Percentiles rank a stretch among this genome's conserved stretches.
phyloP scores from a whole-genome alignment of 1,140 invertebrate genomes.

The Pissodes strobi region DNA sequence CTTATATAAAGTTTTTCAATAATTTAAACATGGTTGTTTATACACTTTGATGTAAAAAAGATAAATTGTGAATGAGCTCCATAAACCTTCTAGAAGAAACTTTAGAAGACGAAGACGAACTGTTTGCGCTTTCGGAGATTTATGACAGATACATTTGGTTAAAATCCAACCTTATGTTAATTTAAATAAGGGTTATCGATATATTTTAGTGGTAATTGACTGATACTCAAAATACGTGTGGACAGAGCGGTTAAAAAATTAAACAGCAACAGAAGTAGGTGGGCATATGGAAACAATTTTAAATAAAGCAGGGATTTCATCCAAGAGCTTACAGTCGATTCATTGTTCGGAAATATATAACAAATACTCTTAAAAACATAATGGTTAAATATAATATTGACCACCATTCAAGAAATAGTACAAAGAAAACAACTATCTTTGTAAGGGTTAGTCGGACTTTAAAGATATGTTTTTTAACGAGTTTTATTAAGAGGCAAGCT shows the following conservation, averaged over 20 bases:
- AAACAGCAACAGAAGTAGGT: constrained; percentile 42
- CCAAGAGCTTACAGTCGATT: constrained; percentile 48
- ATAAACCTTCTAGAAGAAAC: constrained; percentile 51
- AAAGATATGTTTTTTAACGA: constrained; percentile 38
- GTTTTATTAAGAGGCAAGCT: too few relatives aligned
- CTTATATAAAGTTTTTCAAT: too few relatives aligned
- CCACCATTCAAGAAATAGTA: constrained; percentile 52
- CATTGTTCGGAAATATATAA: constrained; percentile 51
- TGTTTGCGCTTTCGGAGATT: constrained; percentile 13
- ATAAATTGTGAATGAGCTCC: constrained; percentile 51
- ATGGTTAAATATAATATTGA: constrained; percentile 49
- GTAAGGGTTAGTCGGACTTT: constrained; percentile 57
- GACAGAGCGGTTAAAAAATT: constrained; percentile 45
- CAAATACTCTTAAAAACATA: constrained; percentile 42
- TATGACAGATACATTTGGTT: constrained; percentile 44
- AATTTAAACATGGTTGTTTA: too few relatives aligned
- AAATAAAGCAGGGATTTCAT: constrained; percentile 2
- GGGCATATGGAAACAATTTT: constrained; percentile 41
- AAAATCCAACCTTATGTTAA: constrained; percentile 32
- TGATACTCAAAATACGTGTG: constrained; percentile 50
- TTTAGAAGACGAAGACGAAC: constrained; percentile 45
- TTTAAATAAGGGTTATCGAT: constrained; percentile 45
- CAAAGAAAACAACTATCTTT: constrained; percentile 53
- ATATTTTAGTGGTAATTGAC: constrained; percentile 50
- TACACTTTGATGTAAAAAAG: too few relatives aligned